A percentile compares a stretch with the other conserved stretches of the same genome.
These are phyloP conservation scores for Bombus confusus DNA, from an alignment of 1,140 invertebrate species.

Conservation along the genomic window DNA sequence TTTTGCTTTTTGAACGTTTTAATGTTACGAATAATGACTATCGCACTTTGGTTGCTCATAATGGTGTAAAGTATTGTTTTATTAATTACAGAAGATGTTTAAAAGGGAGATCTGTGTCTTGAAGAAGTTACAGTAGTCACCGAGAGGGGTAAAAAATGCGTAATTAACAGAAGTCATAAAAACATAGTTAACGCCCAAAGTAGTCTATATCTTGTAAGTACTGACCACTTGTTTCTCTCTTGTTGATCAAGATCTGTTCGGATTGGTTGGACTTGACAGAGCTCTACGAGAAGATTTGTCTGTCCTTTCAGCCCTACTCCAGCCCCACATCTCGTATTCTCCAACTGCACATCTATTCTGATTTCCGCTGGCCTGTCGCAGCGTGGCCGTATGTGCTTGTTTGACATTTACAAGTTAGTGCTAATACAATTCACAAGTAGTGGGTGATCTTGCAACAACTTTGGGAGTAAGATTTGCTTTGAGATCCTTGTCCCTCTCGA, in stretches of 20 bases:
- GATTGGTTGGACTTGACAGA: slow-evolving; percentile 46
- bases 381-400: slow-evolving; percentile 44
- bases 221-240: slow-evolving; percentile 17
- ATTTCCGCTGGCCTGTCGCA: slow-evolving; percentile 32
- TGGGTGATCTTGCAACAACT: slow-evolving; percentile 37
- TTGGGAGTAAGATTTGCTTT: background rate
- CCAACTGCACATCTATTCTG: slow-evolving; percentile 32
- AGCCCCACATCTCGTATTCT: slow-evolving; percentile 45
- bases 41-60: too few relatives aligned
- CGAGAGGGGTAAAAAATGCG: background rate
- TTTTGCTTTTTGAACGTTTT: too few relatives aligned
- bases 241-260: slow-evolving; percentile 30
- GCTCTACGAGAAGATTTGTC: slow-evolving; percentile 28
- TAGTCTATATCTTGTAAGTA: background rate
- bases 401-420: slow-evolving; percentile 69
- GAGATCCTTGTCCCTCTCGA: background rate
- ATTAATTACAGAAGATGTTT: too few relatives aligned
- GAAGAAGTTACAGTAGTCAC: too few relatives aligned
- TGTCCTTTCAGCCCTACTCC: slow-evolving; percentile 60
- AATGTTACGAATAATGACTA: too few relatives aligned
- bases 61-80: too few relatives aligned
- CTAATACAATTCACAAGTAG: slow-evolving; percentile 55
- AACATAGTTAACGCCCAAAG: background rate
- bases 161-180: background rate
- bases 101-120: too few relatives aligned